phyloP scores from a whole-genome alignment of 2,113 vertebrate species.

The Labeo catla region DNA sequence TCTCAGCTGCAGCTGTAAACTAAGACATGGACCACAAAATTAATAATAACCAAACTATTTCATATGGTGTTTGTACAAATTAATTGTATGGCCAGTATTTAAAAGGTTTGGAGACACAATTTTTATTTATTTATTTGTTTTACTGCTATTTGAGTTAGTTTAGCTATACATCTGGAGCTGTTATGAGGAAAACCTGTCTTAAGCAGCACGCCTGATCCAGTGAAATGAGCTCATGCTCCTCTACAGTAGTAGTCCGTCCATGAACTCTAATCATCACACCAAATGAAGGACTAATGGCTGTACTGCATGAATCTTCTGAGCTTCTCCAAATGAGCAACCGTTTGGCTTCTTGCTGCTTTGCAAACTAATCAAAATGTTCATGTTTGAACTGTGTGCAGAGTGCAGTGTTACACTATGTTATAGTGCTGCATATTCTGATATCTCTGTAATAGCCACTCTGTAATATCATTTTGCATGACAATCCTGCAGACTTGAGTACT shows the following conservation, averaged over 20 bases:
- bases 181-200: background rate
- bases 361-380: background rate
- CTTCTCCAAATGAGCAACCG: background rate
- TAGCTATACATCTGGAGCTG: background rate
- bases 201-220: background rate
- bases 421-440: background rate
- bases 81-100: background rate
- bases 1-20: background rate
- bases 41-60: background rate
- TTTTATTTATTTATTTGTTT: too few species aligned
- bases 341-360: background rate
- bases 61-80: background rate
- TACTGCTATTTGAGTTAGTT: background rate
- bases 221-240: background rate
- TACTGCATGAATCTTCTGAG: background rate
- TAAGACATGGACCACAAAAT: background rate
- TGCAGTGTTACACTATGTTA: background rate
- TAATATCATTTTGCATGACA: background rate
- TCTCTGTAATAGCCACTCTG: too few species aligned
- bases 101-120: background rate
- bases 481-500: slow-evolving; percentile 30
- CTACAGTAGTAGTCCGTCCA: background rate
- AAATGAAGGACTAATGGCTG: background rate
- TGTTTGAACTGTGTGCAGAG: background rate
- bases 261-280: background rate